Evolutionary conservation across 2,888 invertebrate species (phyloP), one percentile per base, ranked within the genome.

Genomic region (Autographa gamma): DNA sequence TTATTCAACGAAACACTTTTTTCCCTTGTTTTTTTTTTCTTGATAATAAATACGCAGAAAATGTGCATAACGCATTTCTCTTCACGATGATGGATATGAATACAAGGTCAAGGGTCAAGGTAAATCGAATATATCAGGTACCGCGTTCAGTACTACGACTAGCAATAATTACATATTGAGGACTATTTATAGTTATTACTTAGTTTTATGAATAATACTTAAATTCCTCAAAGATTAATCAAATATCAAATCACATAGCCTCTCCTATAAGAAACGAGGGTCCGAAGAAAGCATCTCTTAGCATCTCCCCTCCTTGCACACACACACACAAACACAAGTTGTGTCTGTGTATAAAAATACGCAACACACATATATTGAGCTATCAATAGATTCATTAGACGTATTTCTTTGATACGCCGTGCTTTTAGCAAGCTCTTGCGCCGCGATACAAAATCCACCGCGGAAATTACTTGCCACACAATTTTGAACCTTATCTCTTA

Each of bases 331-430:
- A 83, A 77, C 69, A 81, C 60, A 68, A 65, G 59, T 69, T 70
- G 74, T 84, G 86, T 88, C 87, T 89, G 88, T 86, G 87, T 91
- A 92, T 89, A 89, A 91, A 93, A 94, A 92, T 92, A 95, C 93
- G 93, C 90, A 89, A 91, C 90, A 87, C 86, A 93, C 89, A 91
- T 89, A 92, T 85, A 85, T 86, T 80, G 81, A 92, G 91, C 93
- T 93, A 94, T 93, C 95, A 94, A 95, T 95, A 93, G 92, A 93
- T 92, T 95, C 94, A 94, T 95, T 94, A 95, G 95, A 94, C 90
- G 93, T 90, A 93, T 94, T 95, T 95, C 95, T 95, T 95, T 95
- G 95, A 94, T 91, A 93, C 85, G 88, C 89, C 86, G 85, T 86
- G 94, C 95, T 95, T 95, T 95, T 93, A 95, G 93, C 93, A 84